phyloP scores from a whole-genome alignment of 2,888 invertebrate genomes.

The Anaspis maculata region DNA sequence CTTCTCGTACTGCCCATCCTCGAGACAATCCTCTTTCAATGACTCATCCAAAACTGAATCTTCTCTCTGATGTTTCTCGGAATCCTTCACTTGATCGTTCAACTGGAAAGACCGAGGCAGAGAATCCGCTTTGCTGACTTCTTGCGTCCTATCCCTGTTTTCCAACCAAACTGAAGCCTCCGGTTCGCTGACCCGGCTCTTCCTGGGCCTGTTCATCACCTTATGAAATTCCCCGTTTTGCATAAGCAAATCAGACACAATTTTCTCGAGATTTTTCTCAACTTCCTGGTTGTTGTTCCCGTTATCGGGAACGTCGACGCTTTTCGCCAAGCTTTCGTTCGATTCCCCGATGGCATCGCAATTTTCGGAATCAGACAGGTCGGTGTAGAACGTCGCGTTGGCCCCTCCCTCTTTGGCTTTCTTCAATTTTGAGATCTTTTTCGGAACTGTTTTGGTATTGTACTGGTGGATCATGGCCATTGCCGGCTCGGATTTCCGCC shows the following conservation, averaged over 20 bases:
- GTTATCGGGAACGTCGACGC: conserved; percentile 20
- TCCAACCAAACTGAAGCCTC: conserved; percentile 60
- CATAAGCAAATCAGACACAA: conserved; percentile 74
- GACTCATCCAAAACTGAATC: conserved; percentile 31
- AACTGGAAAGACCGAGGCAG: conserved; percentile 71
- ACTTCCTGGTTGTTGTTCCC: conserved; percentile 44
- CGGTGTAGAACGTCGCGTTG: conserved; percentile 62
- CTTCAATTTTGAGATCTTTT: conserved; percentile 62
- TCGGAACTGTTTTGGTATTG: conserved; percentile 60
- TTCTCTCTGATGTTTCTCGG: conserved; percentile 43
- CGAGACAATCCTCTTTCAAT: conserved; percentile 25
- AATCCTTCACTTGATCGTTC: conserved; percentile 47
- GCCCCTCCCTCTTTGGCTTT: conserved; percentile 53
- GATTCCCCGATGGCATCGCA: conserved; percentile 47
- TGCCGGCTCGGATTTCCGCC: conserved; percentile 67
- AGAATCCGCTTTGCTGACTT: conserved; percentile 69
- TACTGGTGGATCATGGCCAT: conserved; percentile 41
- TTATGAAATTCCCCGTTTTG: conserved; percentile 77
- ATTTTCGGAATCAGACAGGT: conserved; percentile 55
- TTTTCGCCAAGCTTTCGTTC: conserved; percentile 47
- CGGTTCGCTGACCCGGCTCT: conserved; percentile 37
- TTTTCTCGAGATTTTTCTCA: conserved; percentile 58
- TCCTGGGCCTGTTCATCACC: conserved; percentile 61
- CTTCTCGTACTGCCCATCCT: conserved; percentile 34
- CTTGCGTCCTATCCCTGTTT: conserved; percentile 59